phyloP scores from a whole-genome alignment of 2,888 invertebrate species.

The Hirtodrosophila duncani region DNA sequence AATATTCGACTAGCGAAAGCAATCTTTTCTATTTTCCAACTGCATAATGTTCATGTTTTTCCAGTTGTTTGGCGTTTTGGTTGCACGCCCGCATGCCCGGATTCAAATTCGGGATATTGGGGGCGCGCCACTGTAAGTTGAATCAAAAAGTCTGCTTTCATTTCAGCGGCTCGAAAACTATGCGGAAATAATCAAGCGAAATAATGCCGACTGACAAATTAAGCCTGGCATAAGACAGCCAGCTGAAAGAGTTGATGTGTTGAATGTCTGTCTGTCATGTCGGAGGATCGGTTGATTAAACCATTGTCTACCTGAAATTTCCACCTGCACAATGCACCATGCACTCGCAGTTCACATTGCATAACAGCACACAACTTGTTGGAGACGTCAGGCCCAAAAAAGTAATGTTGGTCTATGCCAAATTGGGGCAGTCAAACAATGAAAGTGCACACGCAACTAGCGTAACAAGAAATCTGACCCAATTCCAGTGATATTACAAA shows the following conservation, averaged over 20 bases:
- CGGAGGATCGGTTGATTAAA: too few species aligned
- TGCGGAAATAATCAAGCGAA: slow-evolving; percentile 53
- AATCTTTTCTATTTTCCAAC: neutral
- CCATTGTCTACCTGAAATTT: too few species aligned
- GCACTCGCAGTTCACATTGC: slow-evolving; percentile 11
- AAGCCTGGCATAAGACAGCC: slow-evolving; percentile 43
- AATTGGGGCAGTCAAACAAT: slow-evolving; percentile 47
- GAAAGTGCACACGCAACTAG: slow-evolving; percentile 63
- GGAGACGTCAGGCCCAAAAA: slow-evolving; percentile 45
- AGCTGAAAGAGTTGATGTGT: slow-evolving; percentile 27
- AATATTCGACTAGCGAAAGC: too few species aligned
- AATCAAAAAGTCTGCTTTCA: slow-evolving; percentile 14
- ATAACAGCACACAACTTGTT: slow-evolving; percentile 51
- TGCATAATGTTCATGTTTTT: slow-evolving; percentile 39
- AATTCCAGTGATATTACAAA: slow-evolving; percentile 65
- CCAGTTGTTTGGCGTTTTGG: slow-evolving; percentile 41
- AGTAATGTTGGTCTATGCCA: slow-evolving; percentile 16
- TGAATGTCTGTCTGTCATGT: too few species aligned
- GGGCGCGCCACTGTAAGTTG: neutral
- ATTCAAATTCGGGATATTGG: neutral
- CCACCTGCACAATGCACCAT: slow-evolving; percentile 10
- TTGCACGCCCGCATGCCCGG: slow-evolving; percentile 30
- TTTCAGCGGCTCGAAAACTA: slow-evolving; percentile 28
- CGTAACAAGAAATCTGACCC: slow-evolving; percentile 65
- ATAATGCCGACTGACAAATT: slow-evolving; percentile 23